Evolutionary conservation across 2,888 invertebrate genomes (phyloP), one percentile per base, ranked within the genome.

Genomic region (Drosophila heteroneura): DNA sequence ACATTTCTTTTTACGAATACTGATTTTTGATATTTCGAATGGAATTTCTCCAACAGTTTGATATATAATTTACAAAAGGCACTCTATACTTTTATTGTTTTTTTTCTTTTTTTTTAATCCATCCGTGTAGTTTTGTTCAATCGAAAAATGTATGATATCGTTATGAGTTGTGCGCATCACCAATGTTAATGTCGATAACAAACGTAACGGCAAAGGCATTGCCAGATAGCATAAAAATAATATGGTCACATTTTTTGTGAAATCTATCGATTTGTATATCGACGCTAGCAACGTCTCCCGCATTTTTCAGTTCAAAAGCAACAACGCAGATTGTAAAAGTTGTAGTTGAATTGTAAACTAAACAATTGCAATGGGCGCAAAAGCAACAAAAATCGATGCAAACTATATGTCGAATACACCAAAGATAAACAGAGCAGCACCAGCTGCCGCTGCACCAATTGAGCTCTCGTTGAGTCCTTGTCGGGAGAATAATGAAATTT

Each of bases 331-430:
- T 58, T 54, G 57, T 53, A 65, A 69, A 16, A 30, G 22, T 47
- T 22, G 35, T 1, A 39, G 6, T 30, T 51, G 37, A 14, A 14
- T 47, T 14, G 49, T 49, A 22, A 33, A 26, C 32, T n/a, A 9
- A 52, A 54, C 44, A 53, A 54, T 32, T 44, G 26, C 0, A n/a
- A 92, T 92, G 92, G 92, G 92, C 57, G 74, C 91, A 5, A 93
- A 87, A 62, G 85, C 86, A 66, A 89, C 91, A 2, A 92, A 92
- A 84, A 73, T 92, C 0, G 92, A 92, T n/a, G 86, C 83, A 22
- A 79, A 47, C 6, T 89, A 82, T 32, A 63, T 91, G 65, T 80
- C 92, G 5, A 83, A 82, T n/a, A 89, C 89, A 5, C 86, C 91
- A 1, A 75, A 76, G 7, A 54, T 80, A 6, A 82, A 84, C 14